Conservation (phyloP, 2,888 invertebrate genomes). For the Drosophila mayaguana region DNA sequence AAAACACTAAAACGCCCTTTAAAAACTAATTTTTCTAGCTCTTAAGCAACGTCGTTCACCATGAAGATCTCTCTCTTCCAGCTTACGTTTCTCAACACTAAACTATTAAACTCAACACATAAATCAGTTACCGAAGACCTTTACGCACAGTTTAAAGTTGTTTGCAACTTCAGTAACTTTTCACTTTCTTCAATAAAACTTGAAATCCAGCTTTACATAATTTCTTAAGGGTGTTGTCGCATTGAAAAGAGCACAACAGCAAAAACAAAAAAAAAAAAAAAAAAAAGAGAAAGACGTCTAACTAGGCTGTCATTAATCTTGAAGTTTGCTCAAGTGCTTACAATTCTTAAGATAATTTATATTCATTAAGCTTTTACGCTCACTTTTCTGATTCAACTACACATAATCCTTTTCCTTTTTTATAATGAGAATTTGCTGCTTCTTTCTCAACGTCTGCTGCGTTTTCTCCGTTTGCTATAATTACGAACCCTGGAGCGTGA, state of each 20-base stretch:
- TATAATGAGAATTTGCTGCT: constrained; percentile 21
- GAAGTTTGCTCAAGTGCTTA: constrained; percentile 20
- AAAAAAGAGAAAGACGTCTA: neutral
- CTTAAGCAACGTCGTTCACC: neutral
- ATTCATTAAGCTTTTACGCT: constrained; percentile 24
- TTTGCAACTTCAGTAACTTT: neutral
- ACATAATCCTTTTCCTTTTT: constrained; percentile 15
- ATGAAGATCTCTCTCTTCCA: neutral
- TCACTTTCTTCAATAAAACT: constrained; percentile 8
- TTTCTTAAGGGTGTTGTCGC: neutral
- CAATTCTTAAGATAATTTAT: constrained; percentile 23
- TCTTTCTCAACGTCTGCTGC: neutral
- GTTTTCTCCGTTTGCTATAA: constrained; percentile 12
- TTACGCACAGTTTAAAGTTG: neutral
- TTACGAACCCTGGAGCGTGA: constrained; percentile 30
- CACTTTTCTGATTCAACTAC: constrained; percentile 9
- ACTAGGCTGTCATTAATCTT: constrained; percentile 21
- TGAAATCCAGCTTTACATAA: neutral
- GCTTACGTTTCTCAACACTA: neutral
- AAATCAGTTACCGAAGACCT: constrained; percentile 1
- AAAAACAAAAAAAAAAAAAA: neutral
- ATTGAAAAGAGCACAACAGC: neutral
- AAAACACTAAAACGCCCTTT: no score
- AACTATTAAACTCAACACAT: neutral
- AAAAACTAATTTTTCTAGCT: neutral